Evolutionary conservation across 23 tunicate genomes (phyloP).

Genomic region (Oikopleura dioica): DNA sequence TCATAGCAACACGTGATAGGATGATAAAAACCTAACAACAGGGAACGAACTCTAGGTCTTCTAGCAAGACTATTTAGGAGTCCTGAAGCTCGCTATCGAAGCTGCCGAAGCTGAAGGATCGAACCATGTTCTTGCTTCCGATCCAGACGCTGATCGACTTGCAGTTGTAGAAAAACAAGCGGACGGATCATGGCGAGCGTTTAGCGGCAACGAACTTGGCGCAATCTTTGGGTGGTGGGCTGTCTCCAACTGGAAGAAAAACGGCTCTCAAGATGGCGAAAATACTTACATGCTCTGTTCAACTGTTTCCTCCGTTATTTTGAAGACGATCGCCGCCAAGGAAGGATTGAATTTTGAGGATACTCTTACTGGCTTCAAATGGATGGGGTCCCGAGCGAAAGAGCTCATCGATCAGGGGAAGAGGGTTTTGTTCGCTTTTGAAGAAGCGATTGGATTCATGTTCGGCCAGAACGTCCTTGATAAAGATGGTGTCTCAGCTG

Average conservation of each 20-base stretch:
- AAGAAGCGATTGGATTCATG: constrained; percentile 95
- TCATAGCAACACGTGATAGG: no score
- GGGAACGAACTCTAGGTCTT: no score
- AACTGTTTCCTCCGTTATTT: constrained; percentile 79
- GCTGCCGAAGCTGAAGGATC: constrained; percentile 51
- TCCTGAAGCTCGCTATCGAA: constrained; percentile 33
- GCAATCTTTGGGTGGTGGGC: constrained; percentile 89
- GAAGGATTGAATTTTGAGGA: constrained; percentile 23
- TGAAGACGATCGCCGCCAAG: constrained; percentile 24
- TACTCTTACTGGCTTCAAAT: constrained; percentile 85
- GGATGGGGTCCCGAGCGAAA: constrained; percentile 71
- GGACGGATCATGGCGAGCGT: constrained; percentile 54
- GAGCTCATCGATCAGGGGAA: constrained; percentile 33
- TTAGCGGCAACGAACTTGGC: constrained; percentile 84
- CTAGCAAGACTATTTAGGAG: not conserved
- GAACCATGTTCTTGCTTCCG: constrained; percentile 55
- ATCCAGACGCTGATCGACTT: constrained; percentile 92
- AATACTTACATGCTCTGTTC: constrained; percentile 68
- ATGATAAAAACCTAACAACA: no score
- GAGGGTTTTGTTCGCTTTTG: constrained; percentile 68
- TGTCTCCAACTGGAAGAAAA: constrained; percentile 11
- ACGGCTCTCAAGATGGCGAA: constrained; percentile 15
- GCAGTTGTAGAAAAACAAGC: constrained; percentile 71
- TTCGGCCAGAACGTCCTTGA: constrained; percentile 68
- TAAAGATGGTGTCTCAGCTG: constrained; percentile 69